A percentile compares a stretch with the other conserved stretches of the same genome.
phyloP scores from a whole-genome alignment of 2,888 invertebrate species.

The Orchesellides sinensis region DNA sequence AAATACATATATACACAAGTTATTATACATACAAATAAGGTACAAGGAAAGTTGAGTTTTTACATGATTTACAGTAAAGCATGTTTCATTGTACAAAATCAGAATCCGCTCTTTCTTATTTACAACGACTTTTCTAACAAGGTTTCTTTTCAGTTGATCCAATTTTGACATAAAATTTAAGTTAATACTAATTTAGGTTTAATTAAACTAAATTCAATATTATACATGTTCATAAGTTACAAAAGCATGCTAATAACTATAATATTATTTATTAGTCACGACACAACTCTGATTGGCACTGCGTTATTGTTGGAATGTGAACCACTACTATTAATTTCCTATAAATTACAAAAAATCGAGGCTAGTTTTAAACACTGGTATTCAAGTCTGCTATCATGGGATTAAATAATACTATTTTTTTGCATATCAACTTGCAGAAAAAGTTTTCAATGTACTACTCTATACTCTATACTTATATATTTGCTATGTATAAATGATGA shows the following conservation, averaged over 20 bases:
- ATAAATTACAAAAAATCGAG: conserved; percentile 15
- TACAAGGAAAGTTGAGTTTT: neutral
- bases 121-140: too few species aligned
- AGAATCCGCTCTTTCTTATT: neutral
- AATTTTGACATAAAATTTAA: neutral
- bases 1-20: neutral
- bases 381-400: conserved; percentile 17
- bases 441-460: too few species aligned
- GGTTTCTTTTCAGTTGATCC: too few species aligned
- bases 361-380: conserved; percentile 67
- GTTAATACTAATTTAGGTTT: neutral
- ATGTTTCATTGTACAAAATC: too few species aligned
- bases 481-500: neutral
- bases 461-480: too few species aligned
- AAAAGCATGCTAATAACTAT: neutral
- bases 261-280: neutral
- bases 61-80: conserved; percentile 21
- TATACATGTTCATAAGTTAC: neutral
- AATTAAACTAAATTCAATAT: neutral
- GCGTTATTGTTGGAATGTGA: conserved; percentile 11
- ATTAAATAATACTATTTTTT: conserved; percentile 14
- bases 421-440: neutral
- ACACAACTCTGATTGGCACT: conserved; percentile 20
- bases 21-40: conserved; percentile 1
- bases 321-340: neutral